These are phyloP conservation scores for Conopomorpha cramerella DNA, from an alignment of 1,140 invertebrate species.

Conservation along the genomic window DNA sequence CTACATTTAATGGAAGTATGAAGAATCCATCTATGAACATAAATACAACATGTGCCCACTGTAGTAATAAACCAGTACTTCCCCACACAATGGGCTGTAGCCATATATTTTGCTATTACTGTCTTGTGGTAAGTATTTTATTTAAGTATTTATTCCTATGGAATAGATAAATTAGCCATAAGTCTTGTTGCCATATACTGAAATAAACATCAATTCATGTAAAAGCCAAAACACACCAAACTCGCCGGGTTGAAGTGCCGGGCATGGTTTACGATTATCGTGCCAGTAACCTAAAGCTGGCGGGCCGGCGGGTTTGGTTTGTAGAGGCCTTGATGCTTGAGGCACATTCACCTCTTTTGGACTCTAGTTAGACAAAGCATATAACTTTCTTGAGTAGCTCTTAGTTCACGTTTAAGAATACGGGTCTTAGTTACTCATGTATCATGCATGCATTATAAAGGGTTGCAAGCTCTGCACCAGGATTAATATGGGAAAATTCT, in stretches of 20 bases:
- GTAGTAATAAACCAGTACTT: conserved; percentile 59
- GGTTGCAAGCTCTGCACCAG: no score
- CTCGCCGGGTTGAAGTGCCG: no score
- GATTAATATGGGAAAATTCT: no score
- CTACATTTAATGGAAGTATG: conserved; percentile 4
- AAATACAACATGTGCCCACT: conserved; percentile 61
- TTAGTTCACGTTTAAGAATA: no score
- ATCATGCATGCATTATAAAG: no score
- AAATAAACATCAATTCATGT: background rate
- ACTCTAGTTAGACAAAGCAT: no score
- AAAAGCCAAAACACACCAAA: background rate
- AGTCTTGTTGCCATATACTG: background rate
- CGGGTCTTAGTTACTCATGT: no score
- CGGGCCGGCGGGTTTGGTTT: no score
- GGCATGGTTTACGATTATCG: no score
- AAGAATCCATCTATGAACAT: conserved; percentile 29
- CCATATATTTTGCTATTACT: conserved; percentile 70
- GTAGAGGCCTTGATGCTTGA: background rate
- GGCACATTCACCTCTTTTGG: no score
- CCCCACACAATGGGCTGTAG: conserved; percentile 67
- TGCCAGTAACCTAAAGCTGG: no score
- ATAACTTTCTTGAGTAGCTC: no score
- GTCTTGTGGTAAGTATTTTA: conserved; percentile 51
- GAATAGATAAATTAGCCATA: background rate
- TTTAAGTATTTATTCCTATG: background rate